Percentiles rank a stretch among this genome's conserved stretches.
Evolutionary conservation across 2,113 vertebrate genomes (phyloP).

Genomic region (Gallinago media): DNA sequence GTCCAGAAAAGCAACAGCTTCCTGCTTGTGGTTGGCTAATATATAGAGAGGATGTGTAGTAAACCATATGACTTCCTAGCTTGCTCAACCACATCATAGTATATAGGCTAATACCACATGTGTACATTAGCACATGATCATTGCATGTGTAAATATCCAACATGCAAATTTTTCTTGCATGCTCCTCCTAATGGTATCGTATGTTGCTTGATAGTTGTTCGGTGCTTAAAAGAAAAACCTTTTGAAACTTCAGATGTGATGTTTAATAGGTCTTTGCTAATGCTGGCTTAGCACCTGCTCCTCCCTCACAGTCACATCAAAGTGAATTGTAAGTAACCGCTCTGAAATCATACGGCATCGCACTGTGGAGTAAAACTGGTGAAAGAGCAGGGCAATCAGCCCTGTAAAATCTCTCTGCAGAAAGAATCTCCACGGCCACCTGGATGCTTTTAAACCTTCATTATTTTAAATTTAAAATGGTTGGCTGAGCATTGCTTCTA

Average conservation of each 20-base stretch:
- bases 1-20: background rate
- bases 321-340: background rate
- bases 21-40: slow-evolving; percentile 1
- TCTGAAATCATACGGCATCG: background rate
- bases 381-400: background rate
- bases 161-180: background rate
- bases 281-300: background rate
- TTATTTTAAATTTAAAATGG: slow-evolving; percentile 37
- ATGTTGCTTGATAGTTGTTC: background rate
- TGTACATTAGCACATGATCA: background rate
- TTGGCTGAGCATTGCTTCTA: slow-evolving; percentile 23
- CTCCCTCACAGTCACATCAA: slow-evolving; percentile 15
- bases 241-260: background rate
- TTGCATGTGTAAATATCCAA: background rate
- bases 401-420: background rate
- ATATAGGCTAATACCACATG: background rate
- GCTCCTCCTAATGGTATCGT: background rate
- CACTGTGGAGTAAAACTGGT: background rate
- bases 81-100: slow-evolving; percentile 1
- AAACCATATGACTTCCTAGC: background rate
- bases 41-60: background rate
- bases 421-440: slow-evolving; percentile 24
- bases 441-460: slow-evolving; percentile 40
- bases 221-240: slow-evolving; percentile 7
- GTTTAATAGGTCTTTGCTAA: slow-evolving; percentile 5